Percentiles rank a stretch among this genome's conserved stretches.
These are phyloP conservation scores for Dynastes maya DNA, from an alignment of 2,888 invertebrate species.

Conservation along the genomic window DNA sequence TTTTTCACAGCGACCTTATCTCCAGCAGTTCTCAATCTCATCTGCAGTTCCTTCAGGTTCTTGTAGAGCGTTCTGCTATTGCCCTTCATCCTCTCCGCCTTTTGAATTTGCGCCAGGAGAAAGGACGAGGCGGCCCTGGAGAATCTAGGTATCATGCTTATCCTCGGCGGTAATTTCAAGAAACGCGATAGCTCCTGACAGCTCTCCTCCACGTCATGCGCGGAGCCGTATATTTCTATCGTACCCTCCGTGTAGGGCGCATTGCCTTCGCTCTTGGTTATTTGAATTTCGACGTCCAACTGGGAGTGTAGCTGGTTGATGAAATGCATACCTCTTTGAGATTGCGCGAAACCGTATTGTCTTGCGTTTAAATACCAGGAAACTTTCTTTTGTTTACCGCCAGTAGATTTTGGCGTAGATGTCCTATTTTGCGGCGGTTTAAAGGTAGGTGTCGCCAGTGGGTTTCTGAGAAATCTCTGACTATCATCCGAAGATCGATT, in stretches of 20 bases:
- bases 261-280: neutral
- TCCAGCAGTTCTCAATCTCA: neutral
- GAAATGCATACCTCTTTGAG: neutral
- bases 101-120: conserved; percentile 19
- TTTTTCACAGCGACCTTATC: conserved; percentile 4
- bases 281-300: too few relatives aligned
- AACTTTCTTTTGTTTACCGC: too few relatives aligned
- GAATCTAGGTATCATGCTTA: conserved; percentile 30
- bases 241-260: conserved; percentile 2
- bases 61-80: conserved; percentile 42
- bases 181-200: neutral
- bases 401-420: too few relatives aligned
- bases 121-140: conserved; percentile 29
- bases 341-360: conserved; percentile 30
- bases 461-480: conserved; percentile 2
- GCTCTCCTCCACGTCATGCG: neutral
- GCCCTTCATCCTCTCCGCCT: conserved; percentile 39
- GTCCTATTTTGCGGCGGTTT: too few relatives aligned
- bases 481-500: neutral
- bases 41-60: conserved; percentile 17
- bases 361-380: neutral
- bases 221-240: conserved; percentile 19
- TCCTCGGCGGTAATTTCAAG: neutral
- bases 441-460: neutral
- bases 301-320: too few relatives aligned